These are phyloP conservation scores for Choreutis nemorana DNA, from an alignment of 2,888 invertebrate species.

Conservation along the genomic window DNA sequence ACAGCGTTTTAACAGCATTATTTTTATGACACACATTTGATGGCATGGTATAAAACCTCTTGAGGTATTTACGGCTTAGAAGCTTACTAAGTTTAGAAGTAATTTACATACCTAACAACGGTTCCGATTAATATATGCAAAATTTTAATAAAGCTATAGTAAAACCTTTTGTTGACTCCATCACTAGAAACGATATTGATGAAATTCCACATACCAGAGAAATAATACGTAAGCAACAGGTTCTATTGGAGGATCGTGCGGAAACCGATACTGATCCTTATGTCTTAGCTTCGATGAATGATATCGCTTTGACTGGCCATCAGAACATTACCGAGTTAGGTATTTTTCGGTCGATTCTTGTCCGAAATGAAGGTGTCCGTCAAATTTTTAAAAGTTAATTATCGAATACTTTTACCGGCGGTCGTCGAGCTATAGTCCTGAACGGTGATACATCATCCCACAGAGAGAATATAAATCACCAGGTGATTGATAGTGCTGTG, in stretches of 20 bases:
- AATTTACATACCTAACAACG: too few relatives aligned
- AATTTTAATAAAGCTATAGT: constrained; percentile 23
- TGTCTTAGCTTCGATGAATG: too few relatives aligned
- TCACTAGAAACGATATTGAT: constrained; percentile 24
- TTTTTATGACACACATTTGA: too few relatives aligned
- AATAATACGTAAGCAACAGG: constrained; percentile 24
- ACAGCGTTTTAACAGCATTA: too few relatives aligned
- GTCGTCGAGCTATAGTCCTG: constrained; percentile 29
- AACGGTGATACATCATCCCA: constrained; percentile 55
- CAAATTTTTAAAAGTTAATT: constrained; percentile 65
- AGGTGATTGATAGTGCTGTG: constrained; percentile 58
- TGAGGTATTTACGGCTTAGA: too few relatives aligned
- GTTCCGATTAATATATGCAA: too few relatives aligned
- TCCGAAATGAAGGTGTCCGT: constrained; percentile 49
- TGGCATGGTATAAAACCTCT: too few relatives aligned
- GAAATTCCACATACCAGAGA: constrained; percentile 18
- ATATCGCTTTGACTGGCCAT: too few relatives aligned
- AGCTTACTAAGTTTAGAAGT: too few relatives aligned
- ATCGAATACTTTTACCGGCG: constrained; percentile 50
- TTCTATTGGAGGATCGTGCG: constrained; percentile 11
- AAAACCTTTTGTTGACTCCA: constrained; percentile 22
- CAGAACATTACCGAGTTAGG: constrained; percentile 8
- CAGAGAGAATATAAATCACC: constrained; percentile 57
- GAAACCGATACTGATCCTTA: constrained; percentile 1
- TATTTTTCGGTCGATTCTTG: constrained; percentile 17